Percentiles rank a stretch among this genome's conserved stretches.
Evolutionary conservation across 2,113 vertebrate genomes (phyloP).

Genomic region (Sula dactylatra): DNA sequence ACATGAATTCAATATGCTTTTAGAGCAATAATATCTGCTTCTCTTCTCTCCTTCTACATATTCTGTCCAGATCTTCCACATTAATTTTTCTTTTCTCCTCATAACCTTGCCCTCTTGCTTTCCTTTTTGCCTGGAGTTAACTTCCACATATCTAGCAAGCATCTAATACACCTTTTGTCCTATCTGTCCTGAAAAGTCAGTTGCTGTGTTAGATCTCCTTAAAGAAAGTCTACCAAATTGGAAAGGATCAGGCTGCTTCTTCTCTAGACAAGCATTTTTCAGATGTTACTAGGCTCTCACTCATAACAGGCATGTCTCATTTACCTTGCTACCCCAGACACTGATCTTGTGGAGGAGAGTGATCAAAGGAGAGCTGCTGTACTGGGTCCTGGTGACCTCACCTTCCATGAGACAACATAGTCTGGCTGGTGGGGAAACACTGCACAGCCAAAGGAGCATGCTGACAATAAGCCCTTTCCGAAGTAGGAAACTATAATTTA

Average conservation of each 20-base stretch:
- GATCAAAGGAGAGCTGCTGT: background rate
- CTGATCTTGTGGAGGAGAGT: background rate
- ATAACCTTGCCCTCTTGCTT: background rate
- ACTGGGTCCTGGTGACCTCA: background rate
- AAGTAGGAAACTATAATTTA: background rate
- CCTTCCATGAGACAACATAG: background rate
- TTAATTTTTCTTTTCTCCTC: background rate
- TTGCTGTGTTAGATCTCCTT: background rate
- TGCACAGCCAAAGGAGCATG: background rate
- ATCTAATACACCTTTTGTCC: background rate
- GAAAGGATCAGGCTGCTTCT: background rate
- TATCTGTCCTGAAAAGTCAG: background rate
- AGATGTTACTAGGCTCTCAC: background rate
- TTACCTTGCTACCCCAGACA: background rate
- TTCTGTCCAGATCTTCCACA: background rate
- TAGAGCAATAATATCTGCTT: background rate
- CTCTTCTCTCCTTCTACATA: background rate
- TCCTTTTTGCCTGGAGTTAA: background rate
- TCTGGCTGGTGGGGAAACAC: background rate
- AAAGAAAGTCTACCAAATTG: background rate
- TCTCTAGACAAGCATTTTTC: background rate
- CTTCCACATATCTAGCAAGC: background rate
- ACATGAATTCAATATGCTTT: background rate
- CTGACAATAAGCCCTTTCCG: background rate
- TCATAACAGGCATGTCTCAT: background rate